Conservation (phyloP, 2,888 invertebrate genomes). For the Hypsopygia costalis region DNA sequence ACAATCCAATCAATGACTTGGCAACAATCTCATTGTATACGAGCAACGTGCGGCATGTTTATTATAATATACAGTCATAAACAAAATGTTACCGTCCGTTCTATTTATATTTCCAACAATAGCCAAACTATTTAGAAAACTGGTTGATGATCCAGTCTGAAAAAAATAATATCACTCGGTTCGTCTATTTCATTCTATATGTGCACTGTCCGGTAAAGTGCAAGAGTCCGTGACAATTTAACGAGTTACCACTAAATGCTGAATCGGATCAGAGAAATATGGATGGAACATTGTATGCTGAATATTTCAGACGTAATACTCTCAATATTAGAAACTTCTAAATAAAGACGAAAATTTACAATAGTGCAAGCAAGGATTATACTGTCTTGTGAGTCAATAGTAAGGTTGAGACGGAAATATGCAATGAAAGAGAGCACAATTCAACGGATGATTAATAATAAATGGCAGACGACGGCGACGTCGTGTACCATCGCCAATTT, state of each 20-base stretch:
- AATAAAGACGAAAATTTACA: background rate
- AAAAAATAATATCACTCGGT: slow-evolving; percentile 22
- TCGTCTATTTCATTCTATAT: slow-evolving; percentile 30
- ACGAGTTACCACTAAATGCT: slow-evolving; percentile 39
- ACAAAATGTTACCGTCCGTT: background rate
- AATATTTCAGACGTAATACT: background rate
- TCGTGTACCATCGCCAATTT: slow-evolving; percentile 48
- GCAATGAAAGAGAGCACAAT: slow-evolving; percentile 40
- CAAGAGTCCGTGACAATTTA: slow-evolving; percentile 52
- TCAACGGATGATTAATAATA: slow-evolving; percentile 52
- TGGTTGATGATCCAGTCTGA: background rate
- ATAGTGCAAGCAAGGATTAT: too few relatives aligned
- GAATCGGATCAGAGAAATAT: slow-evolving; percentile 18
- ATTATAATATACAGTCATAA: background rate
- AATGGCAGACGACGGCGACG: slow-evolving; percentile 44
- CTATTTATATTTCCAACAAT: background rate
- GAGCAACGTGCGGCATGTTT: background rate
- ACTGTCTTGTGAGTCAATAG: background rate
- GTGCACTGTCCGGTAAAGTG: slow-evolving; percentile 39
- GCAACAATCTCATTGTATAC: background rate
- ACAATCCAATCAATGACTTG: background rate
- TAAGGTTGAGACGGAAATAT: slow-evolving; percentile 33
- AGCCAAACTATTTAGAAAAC: background rate
- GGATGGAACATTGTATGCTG: slow-evolving; percentile 2
- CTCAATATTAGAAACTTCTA: background rate